Conservation (phyloP, 2,888 invertebrate species). For the Salpingus planirostris region DNA sequence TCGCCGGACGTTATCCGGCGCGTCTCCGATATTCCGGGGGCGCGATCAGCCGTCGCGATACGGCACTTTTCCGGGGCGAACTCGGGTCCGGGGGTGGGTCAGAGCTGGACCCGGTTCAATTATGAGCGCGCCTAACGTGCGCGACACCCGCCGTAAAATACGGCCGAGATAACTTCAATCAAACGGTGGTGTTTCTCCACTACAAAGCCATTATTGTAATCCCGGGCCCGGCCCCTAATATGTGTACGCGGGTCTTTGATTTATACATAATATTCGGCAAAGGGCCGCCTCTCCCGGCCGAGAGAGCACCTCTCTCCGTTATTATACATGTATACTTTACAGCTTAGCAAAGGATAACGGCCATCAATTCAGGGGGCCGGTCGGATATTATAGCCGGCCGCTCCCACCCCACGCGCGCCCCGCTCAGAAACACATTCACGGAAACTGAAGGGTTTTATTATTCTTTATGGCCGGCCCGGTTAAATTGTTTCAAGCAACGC, state of each 20-base stretch:
- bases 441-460: slow-evolving; percentile 23
- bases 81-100: too few relatives aligned
- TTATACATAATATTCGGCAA: slow-evolving; percentile 32
- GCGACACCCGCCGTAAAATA: slow-evolving; percentile 26
- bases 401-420: slow-evolving; percentile 13
- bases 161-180: slow-evolving; percentile 37
- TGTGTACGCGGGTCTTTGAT: slow-evolving; percentile 30
- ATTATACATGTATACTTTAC: slow-evolving; percentile 26
- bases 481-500: slow-evolving; percentile 23
- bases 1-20: too few relatives aligned
- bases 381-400: slow-evolving; percentile 17
- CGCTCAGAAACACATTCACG: slow-evolving; percentile 20
- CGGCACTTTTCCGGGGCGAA: too few relatives aligned
- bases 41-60: too few relatives aligned
- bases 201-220: slow-evolving; percentile 33
- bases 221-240: slow-evolving; percentile 30
- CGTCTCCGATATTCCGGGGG: too few relatives aligned
- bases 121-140: slow-evolving; percentile 22
- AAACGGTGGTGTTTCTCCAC: slow-evolving; percentile 29
- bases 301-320: slow-evolving; percentile 12
- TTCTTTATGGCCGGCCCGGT: slow-evolving; percentile 21
- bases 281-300: slow-evolving; percentile 17
- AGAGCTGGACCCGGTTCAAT: too few relatives aligned
- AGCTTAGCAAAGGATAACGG: slow-evolving; percentile 24
- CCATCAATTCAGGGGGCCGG: slow-evolving; percentile 19